Percentiles rank a stretch among this genome's conserved stretches.
Evolutionary conservation across 2,113 vertebrate species (phyloP).

Genomic region (Pseudorasbora parva): DNA sequence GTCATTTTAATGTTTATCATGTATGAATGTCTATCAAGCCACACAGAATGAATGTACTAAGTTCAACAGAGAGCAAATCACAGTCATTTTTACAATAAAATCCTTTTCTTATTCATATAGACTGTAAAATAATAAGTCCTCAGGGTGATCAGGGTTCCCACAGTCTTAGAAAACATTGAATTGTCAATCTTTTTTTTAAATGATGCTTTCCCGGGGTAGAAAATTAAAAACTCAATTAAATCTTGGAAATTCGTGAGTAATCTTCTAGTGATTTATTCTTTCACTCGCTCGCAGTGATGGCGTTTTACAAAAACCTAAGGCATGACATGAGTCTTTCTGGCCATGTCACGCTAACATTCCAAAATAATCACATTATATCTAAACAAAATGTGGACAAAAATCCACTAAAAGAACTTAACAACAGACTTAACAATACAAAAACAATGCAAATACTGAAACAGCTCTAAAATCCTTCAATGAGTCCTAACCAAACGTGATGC

Average conservation of each 20-base stretch:
- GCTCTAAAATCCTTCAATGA: too few relatives aligned
- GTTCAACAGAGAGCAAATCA: not conserved
- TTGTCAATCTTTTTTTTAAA: not conserved
- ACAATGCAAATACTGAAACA: too few relatives aligned
- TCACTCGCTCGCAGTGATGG: not conserved
- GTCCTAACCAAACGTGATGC: too few relatives aligned
- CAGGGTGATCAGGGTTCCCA: not conserved
- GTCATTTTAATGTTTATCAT: conserved; percentile 8
- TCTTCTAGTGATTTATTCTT: not conserved
- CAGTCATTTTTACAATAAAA: not conserved
- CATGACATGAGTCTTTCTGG: too few relatives aligned
- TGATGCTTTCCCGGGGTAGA: not conserved
- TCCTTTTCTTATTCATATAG: not conserved
- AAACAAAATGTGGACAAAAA: too few relatives aligned
- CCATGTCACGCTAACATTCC: too few relatives aligned
- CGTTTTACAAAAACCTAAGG: too few relatives aligned
- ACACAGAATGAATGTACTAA: not conserved
- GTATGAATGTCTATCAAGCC: not conserved
- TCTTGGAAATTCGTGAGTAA: not conserved
- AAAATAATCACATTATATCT: too few relatives aligned
- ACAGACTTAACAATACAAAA: too few relatives aligned
- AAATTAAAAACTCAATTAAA: not conserved
- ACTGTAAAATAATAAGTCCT: not conserved
- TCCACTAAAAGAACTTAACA: too few relatives aligned
- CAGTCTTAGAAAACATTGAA: not conserved